Percentiles rank a stretch among this genome's conserved stretches.
These are phyloP conservation scores for Melanotaenia parkinsoni DNA, from an alignment of 2,797 vertebrate species.

Conservation along the genomic window DNA sequence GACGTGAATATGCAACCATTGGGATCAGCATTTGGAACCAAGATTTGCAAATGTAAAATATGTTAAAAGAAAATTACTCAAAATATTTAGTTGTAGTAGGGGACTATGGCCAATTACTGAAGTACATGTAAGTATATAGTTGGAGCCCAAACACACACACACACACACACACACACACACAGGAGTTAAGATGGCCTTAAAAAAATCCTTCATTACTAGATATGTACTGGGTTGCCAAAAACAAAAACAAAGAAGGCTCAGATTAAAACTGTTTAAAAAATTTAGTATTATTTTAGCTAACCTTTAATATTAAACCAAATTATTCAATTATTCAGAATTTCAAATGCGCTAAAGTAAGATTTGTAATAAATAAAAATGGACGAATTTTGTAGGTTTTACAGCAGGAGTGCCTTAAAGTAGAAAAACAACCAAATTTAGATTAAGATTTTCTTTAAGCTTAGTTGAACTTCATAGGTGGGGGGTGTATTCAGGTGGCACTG, in stretches of 20 bases:
- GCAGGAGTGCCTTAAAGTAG: slow-evolving; percentile 24
- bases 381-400: slow-evolving; percentile 16
- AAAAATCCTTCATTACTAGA: slow-evolving; percentile 59
- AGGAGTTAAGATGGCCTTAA: background rate
- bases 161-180: slow-evolving; percentile 3
- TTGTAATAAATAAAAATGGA: slow-evolving; percentile 33
- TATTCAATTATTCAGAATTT: slow-evolving; percentile 35
- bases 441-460: slow-evolving; percentile 17
- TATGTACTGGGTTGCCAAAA: slow-evolving; percentile 23
- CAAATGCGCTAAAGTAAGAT: slow-evolving; percentile 32
- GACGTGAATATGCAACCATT: slow-evolving; percentile 2
- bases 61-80: background rate
- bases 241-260: slow-evolving; percentile 13
- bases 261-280: slow-evolving; percentile 18
- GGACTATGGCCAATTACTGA: slow-evolving; percentile 25
- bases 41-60: slow-evolving; percentile 10
- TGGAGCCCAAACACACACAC: background rate
- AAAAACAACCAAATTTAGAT: slow-evolving; percentile 16
- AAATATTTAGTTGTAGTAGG: slow-evolving; percentile 23
- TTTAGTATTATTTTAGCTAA: slow-evolving; percentile 9
- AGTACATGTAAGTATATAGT: background rate
- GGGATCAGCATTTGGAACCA: background rate
- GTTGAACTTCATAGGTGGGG: slow-evolving; percentile 35
- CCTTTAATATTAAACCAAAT: slow-evolving; percentile 18
- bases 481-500: slow-evolving; percentile 13